phyloP scores from a whole-genome alignment of 2,113 vertebrate genomes.

The Odocoileus virginianus region DNA sequence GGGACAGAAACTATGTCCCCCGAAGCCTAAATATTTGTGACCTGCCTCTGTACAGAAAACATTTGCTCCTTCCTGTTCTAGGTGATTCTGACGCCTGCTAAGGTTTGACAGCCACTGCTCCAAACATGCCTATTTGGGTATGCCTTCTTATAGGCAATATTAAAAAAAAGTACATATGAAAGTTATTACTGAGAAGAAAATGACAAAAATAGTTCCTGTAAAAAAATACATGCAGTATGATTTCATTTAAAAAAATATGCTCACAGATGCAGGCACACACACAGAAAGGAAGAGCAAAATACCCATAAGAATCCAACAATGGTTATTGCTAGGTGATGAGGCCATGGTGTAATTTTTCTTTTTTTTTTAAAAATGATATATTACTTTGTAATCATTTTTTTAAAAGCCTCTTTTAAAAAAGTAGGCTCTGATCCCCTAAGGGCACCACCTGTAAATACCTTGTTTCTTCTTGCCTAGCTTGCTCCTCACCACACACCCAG shows the following conservation, averaged over 20 bases:
- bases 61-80: not conserved
- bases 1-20: not conserved
- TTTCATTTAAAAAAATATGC: not conserved
- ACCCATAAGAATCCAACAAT: not conserved
- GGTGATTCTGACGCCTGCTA: not conserved
- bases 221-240: not conserved
- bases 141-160: not conserved
- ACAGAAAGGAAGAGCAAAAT: not conserved
- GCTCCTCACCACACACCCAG: not conserved
- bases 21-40: not conserved
- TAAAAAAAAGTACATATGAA: not conserved
- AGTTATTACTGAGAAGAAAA: conserved; percentile 17
- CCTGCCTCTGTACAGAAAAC: not conserved
- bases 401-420: not conserved
- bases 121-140: not conserved
- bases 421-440: not conserved
- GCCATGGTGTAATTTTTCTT: not conserved
- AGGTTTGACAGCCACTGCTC: not conserved
- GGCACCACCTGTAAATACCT: not conserved
- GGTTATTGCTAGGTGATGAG: not conserved
- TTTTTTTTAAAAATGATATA: not conserved
- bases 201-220: not conserved
- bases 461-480: not conserved
- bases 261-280: not conserved
- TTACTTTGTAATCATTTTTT: not conserved